Base-by-base conservation (phyloP, 2,888 invertebrate genomes). In the Ferrisia virgata region DNA sequence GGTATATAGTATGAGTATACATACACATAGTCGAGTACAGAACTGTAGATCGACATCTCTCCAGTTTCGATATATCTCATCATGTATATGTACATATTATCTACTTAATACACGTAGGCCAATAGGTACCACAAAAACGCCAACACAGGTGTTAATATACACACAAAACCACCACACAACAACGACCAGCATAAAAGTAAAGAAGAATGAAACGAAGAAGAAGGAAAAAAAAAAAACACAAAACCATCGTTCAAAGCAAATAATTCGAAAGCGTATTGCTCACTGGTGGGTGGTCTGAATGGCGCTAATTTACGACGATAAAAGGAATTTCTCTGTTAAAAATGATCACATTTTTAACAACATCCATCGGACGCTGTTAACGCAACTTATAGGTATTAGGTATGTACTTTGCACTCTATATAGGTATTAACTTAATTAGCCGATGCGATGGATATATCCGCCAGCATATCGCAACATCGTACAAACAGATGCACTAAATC, bases 291-390 rank as follows among this genome's bases (percentile, higher is more conserved):
- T 76, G 72, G 72, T 76, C 72, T 15, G 72, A 76, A 76, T 76
- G 33, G 72, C 72, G 72, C 72, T 76, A 76, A 76, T 76, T 76
- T 76, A 76, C 72, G 72, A 76, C 36, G 72, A 76, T 76, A 76
- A 76, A 36, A 76, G 72, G 72, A 76, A 76, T 76, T 76, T 76
- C 72, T 76, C 64, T 28, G n/a, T 64, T 64, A 15, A 64, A 64
- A 64, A 64, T 64, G 64, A 28, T 25, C 28, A 28, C 64, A 64
- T 64, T 64, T 64, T 15, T 28, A 64, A 15, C 28, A 28, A 15
- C 31, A 39, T 5, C 11, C 11, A 39, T 39, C 6, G 39, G 15
- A 13, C 53, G 18, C 22, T 22, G 53, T 53, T 53, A 8, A n/a
- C n/a, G n/a, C n/a, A n/a, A n/a, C n/a, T n/a, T n/a, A n/a, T n/a